phyloP scores from a whole-genome alignment of 2,888 invertebrate species.

The Diaphora mendica region DNA sequence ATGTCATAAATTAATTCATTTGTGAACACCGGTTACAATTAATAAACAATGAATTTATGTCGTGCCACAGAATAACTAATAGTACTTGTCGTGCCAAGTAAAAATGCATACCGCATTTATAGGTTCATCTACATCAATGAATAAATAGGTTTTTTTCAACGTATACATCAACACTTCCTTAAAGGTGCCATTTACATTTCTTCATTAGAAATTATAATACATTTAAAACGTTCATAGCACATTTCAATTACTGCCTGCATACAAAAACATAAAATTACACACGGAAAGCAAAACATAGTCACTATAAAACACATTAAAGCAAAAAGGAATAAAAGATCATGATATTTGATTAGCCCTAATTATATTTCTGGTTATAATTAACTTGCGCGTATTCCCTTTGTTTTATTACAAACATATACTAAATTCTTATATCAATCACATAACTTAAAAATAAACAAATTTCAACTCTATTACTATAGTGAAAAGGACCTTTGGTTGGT shows the following conservation, averaged over 20 bases:
- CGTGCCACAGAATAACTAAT: too few species aligned
- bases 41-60: too few species aligned
- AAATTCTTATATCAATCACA: slow-evolving; percentile 38
- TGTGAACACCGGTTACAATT: too few species aligned
- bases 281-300: slow-evolving; percentile 56
- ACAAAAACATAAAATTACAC: slow-evolving; percentile 43
- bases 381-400: slow-evolving; percentile 83
- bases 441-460: slow-evolving; percentile 40
- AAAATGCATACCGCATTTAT: neutral
- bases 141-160: neutral
- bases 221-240: slow-evolving; percentile 33
- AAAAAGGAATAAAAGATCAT: slow-evolving; percentile 77
- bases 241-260: slow-evolving; percentile 57
- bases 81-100: neutral
- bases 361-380: slow-evolving; percentile 83
- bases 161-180: neutral
- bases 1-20: too few species aligned
- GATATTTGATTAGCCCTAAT: slow-evolving; percentile 85
- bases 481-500: slow-evolving; percentile 38
- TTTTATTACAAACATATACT: slow-evolving; percentile 75
- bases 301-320: slow-evolving; percentile 64
- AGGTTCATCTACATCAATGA: neutral
- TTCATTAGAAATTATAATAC: neutral
- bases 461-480: slow-evolving; percentile 48
- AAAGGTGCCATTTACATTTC: slow-evolving; percentile 9